Evolutionary conservation across 1,140 invertebrate genomes (phyloP), one percentile per base, ranked within the genome.

Genomic region (Lucilia sericata): DNA sequence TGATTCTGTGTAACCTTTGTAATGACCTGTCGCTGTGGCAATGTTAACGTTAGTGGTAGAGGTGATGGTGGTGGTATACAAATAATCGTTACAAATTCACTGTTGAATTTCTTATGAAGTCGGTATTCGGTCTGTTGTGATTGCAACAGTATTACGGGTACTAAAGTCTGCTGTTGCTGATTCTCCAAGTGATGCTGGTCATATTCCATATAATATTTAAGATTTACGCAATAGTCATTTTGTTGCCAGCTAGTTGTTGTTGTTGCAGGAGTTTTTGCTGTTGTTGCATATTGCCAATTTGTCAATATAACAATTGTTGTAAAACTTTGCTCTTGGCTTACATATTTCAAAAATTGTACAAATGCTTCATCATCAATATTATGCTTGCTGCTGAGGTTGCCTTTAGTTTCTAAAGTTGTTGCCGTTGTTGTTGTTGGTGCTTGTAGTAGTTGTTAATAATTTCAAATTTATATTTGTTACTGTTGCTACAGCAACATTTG

Each of bases 311-410:
- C 65, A 70, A 70, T 70, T 21, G 65, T 70, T 21, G 65, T 70
- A 70, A 70, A 70, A 70, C 9, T 70, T 70, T 70, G 65, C 65
- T 70, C 65, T 70, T 70, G 65, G 65, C 65, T 70, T 70, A 70
- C 65, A 70, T 70, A 70, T 70, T 70, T 70, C 65, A 70, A 70
- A 70, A 70, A 19, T 70, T 70, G n/a, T 70, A 70, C 65, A 70
- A 70, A 70, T 21, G 65, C 65, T 70, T 70, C 19, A 70, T 70
- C 65, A 70, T 70, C 65, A 21, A 70, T 42, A 88, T 88, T 88
- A 86, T 88, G 88, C 87, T 88, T 88, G 88, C 87, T 88, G 88
- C 88, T 88, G 86, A 84, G 87, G 86, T 83, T 84, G 70, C 81
- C 85, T 82, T 80, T 83, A 65, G 21, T 85, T 84, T 51, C 7